Percentiles rank a stretch among this genome's conserved stretches.
These are phyloP conservation scores for Eilema depressum DNA, from an alignment of 2,888 invertebrate genomes.

Conservation along the genomic window DNA sequence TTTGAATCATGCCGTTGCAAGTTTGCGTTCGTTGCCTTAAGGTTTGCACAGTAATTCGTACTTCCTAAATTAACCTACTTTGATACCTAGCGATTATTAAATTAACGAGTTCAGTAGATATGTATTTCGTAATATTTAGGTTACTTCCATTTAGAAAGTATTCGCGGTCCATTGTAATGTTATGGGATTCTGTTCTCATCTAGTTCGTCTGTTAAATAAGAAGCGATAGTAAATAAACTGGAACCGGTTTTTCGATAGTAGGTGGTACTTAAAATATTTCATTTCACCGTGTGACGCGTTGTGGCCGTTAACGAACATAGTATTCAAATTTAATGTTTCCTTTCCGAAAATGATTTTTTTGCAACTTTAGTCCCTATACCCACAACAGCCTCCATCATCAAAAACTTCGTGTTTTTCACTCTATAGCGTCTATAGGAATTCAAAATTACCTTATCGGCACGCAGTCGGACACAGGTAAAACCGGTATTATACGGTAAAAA, in stretches of 20 bases:
- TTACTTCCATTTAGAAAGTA: slow-evolving; percentile 60
- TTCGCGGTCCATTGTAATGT: slow-evolving; percentile 25
- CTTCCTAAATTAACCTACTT: slow-evolving; percentile 10
- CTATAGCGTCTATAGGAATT: slow-evolving; percentile 81
- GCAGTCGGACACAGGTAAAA: slow-evolving; percentile 80
- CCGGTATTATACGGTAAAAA: slow-evolving; percentile 76
- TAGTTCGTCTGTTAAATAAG: slow-evolving; percentile 28
- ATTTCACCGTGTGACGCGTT: slow-evolving; percentile 40
- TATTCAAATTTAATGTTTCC: slow-evolving; percentile 80
- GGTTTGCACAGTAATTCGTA: slow-evolving; percentile 56
- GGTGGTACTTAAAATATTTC: slow-evolving; percentile 34
- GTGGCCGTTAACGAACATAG: slow-evolving; percentile 74
- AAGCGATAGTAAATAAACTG: slow-evolving; percentile 30
- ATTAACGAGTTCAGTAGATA: slow-evolving; percentile 53
- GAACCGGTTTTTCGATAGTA: slow-evolving; percentile 44
- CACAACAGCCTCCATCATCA: slow-evolving; percentile 36
- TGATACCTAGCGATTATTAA: slow-evolving; percentile 5
- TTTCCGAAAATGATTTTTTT: slow-evolving; percentile 63
- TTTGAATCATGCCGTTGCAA: slow-evolving; percentile 62
- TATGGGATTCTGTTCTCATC: slow-evolving; percentile 7
- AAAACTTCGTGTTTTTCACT: slow-evolving; percentile 81
- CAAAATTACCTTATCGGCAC: slow-evolving; percentile 83
- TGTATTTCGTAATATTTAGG: slow-evolving; percentile 43
- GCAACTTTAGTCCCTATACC: slow-evolving; percentile 44
- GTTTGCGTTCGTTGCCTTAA: slow-evolving; percentile 32